Conservation (phyloP, 2,888 invertebrate species). For the Parasteatoda lunata region DNA sequence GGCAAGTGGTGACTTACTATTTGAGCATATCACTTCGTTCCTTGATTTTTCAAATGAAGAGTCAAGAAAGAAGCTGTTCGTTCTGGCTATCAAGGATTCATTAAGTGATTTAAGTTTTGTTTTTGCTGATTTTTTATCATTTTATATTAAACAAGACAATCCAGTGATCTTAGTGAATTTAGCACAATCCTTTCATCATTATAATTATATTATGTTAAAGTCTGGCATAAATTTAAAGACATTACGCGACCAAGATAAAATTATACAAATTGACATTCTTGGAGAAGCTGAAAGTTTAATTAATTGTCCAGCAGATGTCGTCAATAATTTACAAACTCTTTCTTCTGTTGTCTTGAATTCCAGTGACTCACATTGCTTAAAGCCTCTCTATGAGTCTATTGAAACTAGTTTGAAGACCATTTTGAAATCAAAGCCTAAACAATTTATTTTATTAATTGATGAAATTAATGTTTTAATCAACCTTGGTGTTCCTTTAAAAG, state of each 20-base stretch:
- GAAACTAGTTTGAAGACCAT: conserved; percentile 14
- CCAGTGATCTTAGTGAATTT: conserved; percentile 46
- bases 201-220: conserved; percentile 42
- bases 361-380: neutral
- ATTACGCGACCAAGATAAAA: conserved; percentile 19
- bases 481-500: conserved; percentile 26
- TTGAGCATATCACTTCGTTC: neutral
- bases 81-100: conserved; percentile 48
- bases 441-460: conserved; percentile 48
- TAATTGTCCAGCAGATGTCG: neutral
- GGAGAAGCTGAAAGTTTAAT: conserved; percentile 28
- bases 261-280: conserved; percentile 24
- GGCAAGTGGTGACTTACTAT: neutral
- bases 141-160: conserved; percentile 33
- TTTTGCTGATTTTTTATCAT: conserved; percentile 30
- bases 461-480: conserved; percentile 46
- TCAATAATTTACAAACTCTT: neutral
- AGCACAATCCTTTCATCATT: conserved; percentile 49
- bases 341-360: neutral
- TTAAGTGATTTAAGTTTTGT: conserved; percentile 52
- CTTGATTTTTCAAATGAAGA: neutral
- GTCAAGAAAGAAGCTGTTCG: conserved; percentile 11
- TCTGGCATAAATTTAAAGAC: conserved; percentile 41
- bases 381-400: conserved; percentile 25
- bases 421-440: conserved; percentile 9